Conservation (phyloP, 2,797 vertebrate genomes). For the Acipenser ruthenus region DNA sequence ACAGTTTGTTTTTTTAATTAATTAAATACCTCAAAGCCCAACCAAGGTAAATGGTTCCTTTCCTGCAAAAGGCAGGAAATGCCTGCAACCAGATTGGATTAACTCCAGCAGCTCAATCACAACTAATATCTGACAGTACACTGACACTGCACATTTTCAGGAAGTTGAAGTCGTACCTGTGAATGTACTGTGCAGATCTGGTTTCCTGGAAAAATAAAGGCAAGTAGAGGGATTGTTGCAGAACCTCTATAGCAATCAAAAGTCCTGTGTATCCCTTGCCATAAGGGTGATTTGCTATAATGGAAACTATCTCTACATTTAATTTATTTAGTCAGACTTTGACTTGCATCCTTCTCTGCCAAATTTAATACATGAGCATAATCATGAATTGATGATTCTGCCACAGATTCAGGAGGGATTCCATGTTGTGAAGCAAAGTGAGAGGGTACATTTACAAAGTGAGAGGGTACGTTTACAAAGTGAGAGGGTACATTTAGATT, state of each 20-base stretch:
- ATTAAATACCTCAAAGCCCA: background rate
- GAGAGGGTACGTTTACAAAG: too few relatives aligned
- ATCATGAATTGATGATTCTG: too few relatives aligned
- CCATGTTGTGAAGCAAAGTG: too few relatives aligned
- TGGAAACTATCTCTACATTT: too few relatives aligned
- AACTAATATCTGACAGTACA: background rate
- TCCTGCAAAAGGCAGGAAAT: background rate
- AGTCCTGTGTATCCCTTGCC: too few relatives aligned
- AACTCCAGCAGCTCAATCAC: background rate
- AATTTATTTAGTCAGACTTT: too few relatives aligned
- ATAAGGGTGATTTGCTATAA: too few relatives aligned
- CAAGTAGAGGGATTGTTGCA: background rate
- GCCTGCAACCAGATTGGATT: background rate
- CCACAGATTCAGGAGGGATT: too few relatives aligned
- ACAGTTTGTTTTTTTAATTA: background rate
- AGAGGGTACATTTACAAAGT: too few relatives aligned
- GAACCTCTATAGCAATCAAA: background rate
- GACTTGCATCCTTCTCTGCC: too few relatives aligned
- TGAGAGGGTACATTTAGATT: too few relatives aligned
- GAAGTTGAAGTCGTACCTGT: background rate
- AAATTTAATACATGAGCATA: too few relatives aligned
- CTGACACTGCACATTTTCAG: background rate
- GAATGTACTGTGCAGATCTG: background rate
- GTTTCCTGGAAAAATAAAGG: background rate
- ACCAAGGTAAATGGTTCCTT: background rate